Evolutionary conservation across 2,797 vertebrate species (phyloP).

Genomic region (Lerista edwardsae): DNA sequence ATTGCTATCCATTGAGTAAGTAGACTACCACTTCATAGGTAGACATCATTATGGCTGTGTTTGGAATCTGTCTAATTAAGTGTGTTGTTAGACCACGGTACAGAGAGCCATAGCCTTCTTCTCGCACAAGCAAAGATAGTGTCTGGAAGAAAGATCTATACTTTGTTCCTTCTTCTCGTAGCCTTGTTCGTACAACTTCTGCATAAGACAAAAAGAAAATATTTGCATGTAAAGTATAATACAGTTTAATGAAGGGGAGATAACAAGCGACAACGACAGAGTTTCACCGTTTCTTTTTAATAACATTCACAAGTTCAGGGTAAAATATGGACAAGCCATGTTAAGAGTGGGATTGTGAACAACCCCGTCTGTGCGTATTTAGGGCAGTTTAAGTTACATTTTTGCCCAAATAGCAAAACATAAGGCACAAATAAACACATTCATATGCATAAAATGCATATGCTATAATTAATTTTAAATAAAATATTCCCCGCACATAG

Average conservation of each 20-base stretch:
- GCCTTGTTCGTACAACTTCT: constrained; percentile 97
- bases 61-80: constrained; percentile 96
- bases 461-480: too few species aligned
- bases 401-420: background rate
- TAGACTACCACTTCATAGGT: constrained; percentile 98
- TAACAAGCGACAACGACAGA: background rate
- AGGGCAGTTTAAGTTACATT: background rate
- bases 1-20: constrained; percentile 88
- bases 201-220: constrained; percentile 60
- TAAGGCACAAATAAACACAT: background rate
- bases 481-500: too few species aligned
- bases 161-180: constrained; percentile 98
- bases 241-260: background rate
- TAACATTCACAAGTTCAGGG: background rate
- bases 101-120: constrained; percentile 94
- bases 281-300: background rate
- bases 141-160: constrained; percentile 98
- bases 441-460: background rate
- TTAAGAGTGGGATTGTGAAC: too few species aligned
- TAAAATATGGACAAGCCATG: background rate
- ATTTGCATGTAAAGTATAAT: background rate
- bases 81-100: constrained; percentile 97
- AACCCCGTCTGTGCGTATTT: background rate
- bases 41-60: constrained; percentile 99
- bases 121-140: constrained; percentile 86